Evolutionary conservation across 1,140 invertebrate species (phyloP).

Genomic region (Scaptomyza hsui): DNA sequence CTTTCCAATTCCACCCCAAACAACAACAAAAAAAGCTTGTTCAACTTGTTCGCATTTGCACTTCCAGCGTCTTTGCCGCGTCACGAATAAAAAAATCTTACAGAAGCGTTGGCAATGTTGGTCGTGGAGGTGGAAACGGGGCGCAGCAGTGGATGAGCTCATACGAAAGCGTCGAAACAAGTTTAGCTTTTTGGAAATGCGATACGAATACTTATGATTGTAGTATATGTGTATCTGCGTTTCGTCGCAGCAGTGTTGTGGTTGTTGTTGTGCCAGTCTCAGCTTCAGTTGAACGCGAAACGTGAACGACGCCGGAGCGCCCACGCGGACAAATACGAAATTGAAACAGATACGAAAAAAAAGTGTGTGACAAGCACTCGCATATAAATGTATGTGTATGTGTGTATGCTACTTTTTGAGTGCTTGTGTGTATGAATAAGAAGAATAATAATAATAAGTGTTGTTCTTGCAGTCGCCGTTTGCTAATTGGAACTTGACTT

Average conservation of each 20-base stretch:
- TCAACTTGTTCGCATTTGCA: constrained; percentile 50
- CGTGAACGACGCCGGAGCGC: constrained; percentile 55
- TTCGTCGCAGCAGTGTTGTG: constrained; percentile 34
- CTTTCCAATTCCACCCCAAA: constrained; percentile 46
- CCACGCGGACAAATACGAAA: constrained; percentile 28
- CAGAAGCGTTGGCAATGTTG: constrained; percentile 16
- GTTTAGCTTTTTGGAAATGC: constrained; percentile 74
- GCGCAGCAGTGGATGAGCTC: constrained; percentile 65
- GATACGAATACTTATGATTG: constrained; percentile 20
- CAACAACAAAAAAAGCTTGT: constrained; percentile 52
- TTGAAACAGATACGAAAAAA: constrained; percentile 37
- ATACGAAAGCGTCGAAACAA: constrained; percentile 73
- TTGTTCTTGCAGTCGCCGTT: constrained; percentile 35
- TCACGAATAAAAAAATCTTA: constrained; percentile 46
- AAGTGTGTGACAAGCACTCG: constrained; percentile 56
- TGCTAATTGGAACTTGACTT: constrained; percentile 51
- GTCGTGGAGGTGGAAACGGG: constrained; percentile 27
- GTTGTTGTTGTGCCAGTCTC: constrained; percentile 32
- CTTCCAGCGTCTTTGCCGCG: constrained; percentile 66
- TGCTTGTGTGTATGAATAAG: constrained; percentile 14
- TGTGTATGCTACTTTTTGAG: constrained; percentile 13
- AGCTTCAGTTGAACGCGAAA: constrained; percentile 55
- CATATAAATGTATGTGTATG: constrained; percentile 19
- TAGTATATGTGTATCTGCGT: constrained; percentile 10
- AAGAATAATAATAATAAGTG: constrained; percentile 47